Percentiles rank a stretch among this genome's conserved stretches.
Conservation (phyloP, 2,888 invertebrate genomes). For the Cremastinae sp. region DNA sequence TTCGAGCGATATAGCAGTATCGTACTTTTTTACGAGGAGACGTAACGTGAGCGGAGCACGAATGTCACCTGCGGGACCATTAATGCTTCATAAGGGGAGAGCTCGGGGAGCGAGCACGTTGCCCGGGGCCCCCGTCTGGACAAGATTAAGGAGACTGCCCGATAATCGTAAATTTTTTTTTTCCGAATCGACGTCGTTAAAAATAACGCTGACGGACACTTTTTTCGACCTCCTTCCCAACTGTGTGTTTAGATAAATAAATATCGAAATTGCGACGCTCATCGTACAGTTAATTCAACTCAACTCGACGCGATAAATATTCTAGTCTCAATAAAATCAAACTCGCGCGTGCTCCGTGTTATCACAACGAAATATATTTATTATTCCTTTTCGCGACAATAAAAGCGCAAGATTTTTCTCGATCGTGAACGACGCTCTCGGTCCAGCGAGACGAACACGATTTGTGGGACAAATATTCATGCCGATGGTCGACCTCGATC, state of each 20-base stretch:
- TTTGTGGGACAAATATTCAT: no score
- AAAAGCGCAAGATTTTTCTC: neutral
- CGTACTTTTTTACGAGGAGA: constrained; percentile 32
- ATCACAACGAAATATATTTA: constrained; percentile 5
- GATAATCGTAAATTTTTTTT: constrained; percentile 33
- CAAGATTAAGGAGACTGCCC: constrained; percentile 46
- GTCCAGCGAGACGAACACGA: no score
- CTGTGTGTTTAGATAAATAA: constrained; percentile 14
- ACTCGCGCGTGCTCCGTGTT: neutral
- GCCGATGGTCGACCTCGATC: no score
- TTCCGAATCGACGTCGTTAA: constrained; percentile 29
- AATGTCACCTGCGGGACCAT: constrained; percentile 40
- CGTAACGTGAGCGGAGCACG: constrained; percentile 3
- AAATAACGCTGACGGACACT: constrained; percentile 22
- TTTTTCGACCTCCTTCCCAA: constrained; percentile 3
- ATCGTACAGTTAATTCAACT: neutral
- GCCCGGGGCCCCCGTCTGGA: neutral
- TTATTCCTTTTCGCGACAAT: neutral
- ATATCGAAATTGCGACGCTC: constrained; percentile 1
- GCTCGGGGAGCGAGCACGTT: constrained; percentile 27
- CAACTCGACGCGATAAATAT: constrained; percentile 10
- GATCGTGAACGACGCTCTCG: neutral
- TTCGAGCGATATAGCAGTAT: no score
- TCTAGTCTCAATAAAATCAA: constrained; percentile 15
- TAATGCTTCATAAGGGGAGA: constrained; percentile 42